Conservation (phyloP, 2,797 vertebrate species). For the Pteropus rufus region DNA sequence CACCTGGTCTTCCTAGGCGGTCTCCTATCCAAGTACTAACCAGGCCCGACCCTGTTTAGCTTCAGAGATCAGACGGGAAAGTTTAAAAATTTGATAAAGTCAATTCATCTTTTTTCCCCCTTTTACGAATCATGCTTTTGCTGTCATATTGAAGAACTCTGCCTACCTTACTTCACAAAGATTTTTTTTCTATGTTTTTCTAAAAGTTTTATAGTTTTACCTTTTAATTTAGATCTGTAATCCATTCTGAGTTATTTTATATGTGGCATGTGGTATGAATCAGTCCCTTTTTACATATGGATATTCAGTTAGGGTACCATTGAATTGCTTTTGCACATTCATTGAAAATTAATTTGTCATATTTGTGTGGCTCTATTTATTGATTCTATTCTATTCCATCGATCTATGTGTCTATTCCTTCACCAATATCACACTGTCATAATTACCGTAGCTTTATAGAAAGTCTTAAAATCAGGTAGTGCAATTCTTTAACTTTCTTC, state of each 20-base stretch:
- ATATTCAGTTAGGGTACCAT: neutral
- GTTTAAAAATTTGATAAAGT: slow-evolving; percentile 13
- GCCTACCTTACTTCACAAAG: neutral
- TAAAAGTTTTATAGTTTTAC: neutral
- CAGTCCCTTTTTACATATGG: neutral
- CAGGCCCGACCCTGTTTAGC: too few species aligned
- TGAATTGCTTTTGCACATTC: neutral
- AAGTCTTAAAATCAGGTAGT: neutral
- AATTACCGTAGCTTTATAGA: neutral
- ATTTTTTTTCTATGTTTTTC: neutral
- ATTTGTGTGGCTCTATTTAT: neutral
- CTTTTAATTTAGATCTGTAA: slow-evolving; percentile 4
- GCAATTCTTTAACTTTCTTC: neutral
- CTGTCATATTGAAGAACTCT: neutral
- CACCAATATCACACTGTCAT: neutral
- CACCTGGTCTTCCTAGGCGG: too few species aligned
- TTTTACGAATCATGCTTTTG: slow-evolving; percentile 5
- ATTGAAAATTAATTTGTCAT: neutral
- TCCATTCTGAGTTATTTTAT: slow-evolving; percentile 17
- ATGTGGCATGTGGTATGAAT: neutral
- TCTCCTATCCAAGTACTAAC: too few species aligned
- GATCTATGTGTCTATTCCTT: neutral
- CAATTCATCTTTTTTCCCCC: neutral
- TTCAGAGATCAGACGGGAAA: neutral
- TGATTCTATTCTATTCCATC: neutral